A percentile compares a stretch with the other conserved stretches of the same genome.
Evolutionary conservation across 2,113 vertebrate species (phyloP).

Genomic region (Macroglossus sobrinus): DNA sequence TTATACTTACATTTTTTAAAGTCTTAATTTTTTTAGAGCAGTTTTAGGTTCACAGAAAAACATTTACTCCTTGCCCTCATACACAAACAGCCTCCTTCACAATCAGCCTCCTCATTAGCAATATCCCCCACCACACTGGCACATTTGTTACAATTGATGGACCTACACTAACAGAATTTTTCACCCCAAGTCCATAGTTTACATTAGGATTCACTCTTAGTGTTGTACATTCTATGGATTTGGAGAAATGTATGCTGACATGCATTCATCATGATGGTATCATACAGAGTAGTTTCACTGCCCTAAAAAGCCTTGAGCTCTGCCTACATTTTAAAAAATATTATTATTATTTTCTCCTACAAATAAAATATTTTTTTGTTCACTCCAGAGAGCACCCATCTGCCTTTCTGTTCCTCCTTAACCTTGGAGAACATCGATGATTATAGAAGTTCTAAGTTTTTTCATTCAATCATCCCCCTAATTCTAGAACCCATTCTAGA

Average conservation of each 20-base stretch:
- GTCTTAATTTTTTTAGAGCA: background rate
- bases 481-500: background rate
- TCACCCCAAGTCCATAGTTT: background rate
- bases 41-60: background rate
- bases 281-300: background rate
- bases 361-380: background rate
- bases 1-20: background rate
- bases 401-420: background rate
- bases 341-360: background rate
- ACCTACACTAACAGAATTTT: background rate
- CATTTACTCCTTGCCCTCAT: background rate
- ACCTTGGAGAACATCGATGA: background rate
- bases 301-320: background rate
- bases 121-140: background rate
- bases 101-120: background rate
- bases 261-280: background rate
- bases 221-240: background rate
- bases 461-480: background rate
- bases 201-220: background rate
- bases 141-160: background rate
- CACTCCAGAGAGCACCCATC: background rate
- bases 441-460: background rate
- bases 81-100: background rate
- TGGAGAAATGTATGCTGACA: background rate
- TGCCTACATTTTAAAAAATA: background rate